Base-by-base conservation (phyloP, 2,797 vertebrate species). In the Clamator glandarius region DNA sequence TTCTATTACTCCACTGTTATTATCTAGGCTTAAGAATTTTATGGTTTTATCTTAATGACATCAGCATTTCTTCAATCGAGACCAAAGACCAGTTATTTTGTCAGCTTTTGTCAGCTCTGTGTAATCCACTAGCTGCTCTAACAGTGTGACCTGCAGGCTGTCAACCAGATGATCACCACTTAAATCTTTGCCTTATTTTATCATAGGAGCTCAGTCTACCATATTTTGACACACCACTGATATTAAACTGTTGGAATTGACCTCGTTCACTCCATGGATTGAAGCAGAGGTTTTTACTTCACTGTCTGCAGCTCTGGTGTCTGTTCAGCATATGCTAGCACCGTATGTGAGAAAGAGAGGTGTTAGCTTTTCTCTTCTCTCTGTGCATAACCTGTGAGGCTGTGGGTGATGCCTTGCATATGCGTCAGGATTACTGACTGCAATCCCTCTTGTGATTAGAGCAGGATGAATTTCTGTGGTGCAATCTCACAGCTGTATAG, bases 261-360 rank as follows among this genome's bases (percentile, higher is more conserved):
- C 86, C 74, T 61, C 51, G 28, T 64, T 95, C 29, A 4, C 50
- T 90, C 63, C 2, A 4, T n/a, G 67, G 62, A 73, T 57, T 74
- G 89, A 76, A 93, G 57, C 70, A 92, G 86, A 84, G 72, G 46
- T 54, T 92, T 93, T 89, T 42, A 20, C 52, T 92, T 92, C 52
- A 63, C 35, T 0, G 3, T 52, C 69, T 92, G 74, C 42, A 86
- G 36, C 81, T 76, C 66, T 76, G 62, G 33, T 93, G 74, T 93
- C 86, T 95, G 86, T 76, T 90, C 50, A 92, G 72, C 94, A 95
- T 96, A 95, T 95, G 93, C 88, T 84, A 21, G 59, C 48, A 73
- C 90, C 95, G 77, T 95, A 95, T 95, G 93, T 77, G 90, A 87
- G 84, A 42, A 72, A 42, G 63, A 63, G 92, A 95, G 74, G 90